phyloP scores from a whole-genome alignment of 2,888 invertebrate species.

The Philonicus albiceps region DNA sequence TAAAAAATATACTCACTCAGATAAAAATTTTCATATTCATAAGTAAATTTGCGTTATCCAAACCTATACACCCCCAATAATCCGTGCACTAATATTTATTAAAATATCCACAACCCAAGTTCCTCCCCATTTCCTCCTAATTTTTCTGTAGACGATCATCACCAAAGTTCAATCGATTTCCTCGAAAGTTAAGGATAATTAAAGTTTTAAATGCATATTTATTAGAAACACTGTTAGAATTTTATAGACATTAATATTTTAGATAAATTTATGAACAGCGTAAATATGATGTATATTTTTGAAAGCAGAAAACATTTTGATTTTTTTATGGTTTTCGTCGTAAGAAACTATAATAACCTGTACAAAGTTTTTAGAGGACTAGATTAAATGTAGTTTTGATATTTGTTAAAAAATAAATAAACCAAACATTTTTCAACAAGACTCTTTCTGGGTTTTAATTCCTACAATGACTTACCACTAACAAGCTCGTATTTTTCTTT shows the following conservation, averaged over 20 bases:
- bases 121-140: background rate
- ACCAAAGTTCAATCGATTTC: slow-evolving; percentile 19
- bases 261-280: slow-evolving; percentile 21
- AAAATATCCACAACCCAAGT: background rate
- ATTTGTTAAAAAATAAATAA: slow-evolving; percentile 18
- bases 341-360: slow-evolving; percentile 20
- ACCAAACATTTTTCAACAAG: slow-evolving; percentile 1
- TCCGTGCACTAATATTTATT: background rate
- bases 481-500: background rate
- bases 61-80: background rate
- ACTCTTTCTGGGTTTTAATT: background rate
- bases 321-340: slow-evolving; percentile 8
- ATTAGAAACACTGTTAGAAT: slow-evolving; percentile 27
- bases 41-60: background rate
- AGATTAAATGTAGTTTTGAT: slow-evolving; percentile 23
- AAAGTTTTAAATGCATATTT: slow-evolving; percentile 31
- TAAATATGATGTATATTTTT: slow-evolving; percentile 29
- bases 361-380: slow-evolving; percentile 23
- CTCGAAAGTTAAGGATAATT: slow-evolving; percentile 19
- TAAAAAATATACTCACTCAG: background rate
- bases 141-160: background rate
- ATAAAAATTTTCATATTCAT: background rate
- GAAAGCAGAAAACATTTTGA: slow-evolving; percentile 27
- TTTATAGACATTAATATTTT: slow-evolving; percentile 27
- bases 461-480: background rate